Conservation (phyloP, 2,113 vertebrate species). For the Sarotherodon lohbergeri region DNA sequence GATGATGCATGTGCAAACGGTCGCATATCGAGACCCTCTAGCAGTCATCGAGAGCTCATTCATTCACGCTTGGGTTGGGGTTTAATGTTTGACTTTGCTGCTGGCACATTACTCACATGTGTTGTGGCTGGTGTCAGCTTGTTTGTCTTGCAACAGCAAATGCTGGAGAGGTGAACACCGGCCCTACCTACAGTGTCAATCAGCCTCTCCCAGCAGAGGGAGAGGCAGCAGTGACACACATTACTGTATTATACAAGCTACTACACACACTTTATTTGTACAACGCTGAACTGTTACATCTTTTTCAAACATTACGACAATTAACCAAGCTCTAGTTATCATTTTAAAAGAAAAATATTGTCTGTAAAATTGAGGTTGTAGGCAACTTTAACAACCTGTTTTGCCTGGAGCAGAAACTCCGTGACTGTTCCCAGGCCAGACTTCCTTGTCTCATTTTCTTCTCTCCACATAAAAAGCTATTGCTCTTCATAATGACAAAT, state of each 20-base stretch:
- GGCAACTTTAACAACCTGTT: background rate
- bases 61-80: slow-evolving; percentile 51
- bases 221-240: background rate
- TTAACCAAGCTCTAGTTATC: background rate
- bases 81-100: slow-evolving; percentile 68
- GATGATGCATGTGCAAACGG: slow-evolving; percentile 14
- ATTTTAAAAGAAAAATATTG: background rate
- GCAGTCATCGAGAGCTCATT: slow-evolving; percentile 35
- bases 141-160: slow-evolving; percentile 49
- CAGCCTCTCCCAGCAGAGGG: slow-evolving; percentile 22
- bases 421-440: background rate
- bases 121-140: slow-evolving; percentile 39
- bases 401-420: background rate
- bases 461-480: slow-evolving; percentile 26
- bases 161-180: background rate
- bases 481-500: slow-evolving; percentile 50
- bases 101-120: slow-evolving; percentile 49
- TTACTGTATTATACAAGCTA: background rate
- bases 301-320: background rate
- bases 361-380: background rate
- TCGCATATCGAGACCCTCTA: background rate
- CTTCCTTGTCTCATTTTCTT: slow-evolving; percentile 5
- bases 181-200: slow-evolving; percentile 3
- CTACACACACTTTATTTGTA: background rate
- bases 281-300: background rate